Base-by-base conservation (phyloP, 2,797 vertebrate species). In the Podargus strigoides region DNA sequence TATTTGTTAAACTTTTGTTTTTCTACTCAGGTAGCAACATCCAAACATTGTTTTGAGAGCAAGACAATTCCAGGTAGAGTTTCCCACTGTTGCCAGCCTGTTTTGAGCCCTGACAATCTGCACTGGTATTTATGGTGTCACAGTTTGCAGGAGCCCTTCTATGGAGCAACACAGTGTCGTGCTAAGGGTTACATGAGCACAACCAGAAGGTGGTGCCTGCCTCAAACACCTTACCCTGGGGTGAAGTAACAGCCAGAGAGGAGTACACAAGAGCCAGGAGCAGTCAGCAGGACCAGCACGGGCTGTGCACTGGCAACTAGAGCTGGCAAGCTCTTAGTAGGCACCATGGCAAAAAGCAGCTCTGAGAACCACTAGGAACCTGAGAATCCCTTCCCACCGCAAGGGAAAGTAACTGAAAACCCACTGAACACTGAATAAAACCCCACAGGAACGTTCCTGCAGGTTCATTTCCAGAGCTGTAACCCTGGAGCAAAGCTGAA, bases 131-230 rank as follows among this genome's bases (percentile, higher is more conserved):
- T 34, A 46, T 6, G 56, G 36, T 3, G 10, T 32, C 11, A 13
- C 1, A 1, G 11, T 36, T 32, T 18, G 52, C 44, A 50, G 34
- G 7, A 32, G 47, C 13, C n/a, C 58, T 53, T n/a, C 28, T 37
- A 10, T 6, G 28, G 20, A 49, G 49, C 68, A 46, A 4, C 7
- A 22, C 28, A 18, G 41, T 3, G 0, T 10, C 50, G 5, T 13
- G 13, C 6, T 9, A 24, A 24, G 23, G 4, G 7, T 10, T 21
- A 50, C 12, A 6, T 6, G 44, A 44, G 34, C 28, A 24, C 24
- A 39, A 23, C 28, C 24, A 30, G 53, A 28, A 34, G 44, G 22
- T 1, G 27, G 7, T 22, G 18, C 53, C 37, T 21, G n/a, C 55
- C 37, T 44, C 66, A 26, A 32, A 26, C n/a, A 24, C 41, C n/a